Percentiles rank a stretch among this genome's conserved stretches.
Evolutionary conservation across 2,113 vertebrate species (phyloP).

Genomic region (Plecturocebus donacophilus): DNA sequence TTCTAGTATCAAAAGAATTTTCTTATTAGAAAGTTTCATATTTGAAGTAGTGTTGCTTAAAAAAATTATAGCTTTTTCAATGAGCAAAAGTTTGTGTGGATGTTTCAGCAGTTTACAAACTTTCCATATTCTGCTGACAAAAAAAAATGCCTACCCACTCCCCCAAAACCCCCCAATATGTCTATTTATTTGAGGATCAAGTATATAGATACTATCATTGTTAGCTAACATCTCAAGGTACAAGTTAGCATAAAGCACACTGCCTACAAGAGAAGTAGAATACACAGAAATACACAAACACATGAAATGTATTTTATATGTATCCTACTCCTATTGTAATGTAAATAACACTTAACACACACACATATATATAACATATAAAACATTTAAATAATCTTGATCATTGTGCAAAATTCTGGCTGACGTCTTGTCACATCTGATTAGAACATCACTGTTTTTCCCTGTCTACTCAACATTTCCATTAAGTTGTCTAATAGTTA

Average conservation of each 20-base stretch:
- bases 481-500: neutral
- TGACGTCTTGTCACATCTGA: neutral
- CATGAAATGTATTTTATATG: neutral
- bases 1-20: neutral
- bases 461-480: neutral
- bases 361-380: neutral
- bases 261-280: neutral
- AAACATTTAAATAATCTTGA: neutral
- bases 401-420: neutral
- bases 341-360: neutral
- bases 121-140: neutral
- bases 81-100: neutral
- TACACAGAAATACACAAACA: neutral
- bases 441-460: neutral
- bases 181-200: neutral
- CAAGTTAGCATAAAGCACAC: neutral
- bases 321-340: neutral
- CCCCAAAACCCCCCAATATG: neutral
- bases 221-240: neutral
- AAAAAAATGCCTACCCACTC: neutral
- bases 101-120: neutral
- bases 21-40: neutral
- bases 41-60: neutral
- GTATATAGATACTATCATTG: neutral
- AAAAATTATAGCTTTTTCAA: neutral